phyloP scores from a whole-genome alignment of 1,140 invertebrate species.

The Lepidurus arcticus region DNA sequence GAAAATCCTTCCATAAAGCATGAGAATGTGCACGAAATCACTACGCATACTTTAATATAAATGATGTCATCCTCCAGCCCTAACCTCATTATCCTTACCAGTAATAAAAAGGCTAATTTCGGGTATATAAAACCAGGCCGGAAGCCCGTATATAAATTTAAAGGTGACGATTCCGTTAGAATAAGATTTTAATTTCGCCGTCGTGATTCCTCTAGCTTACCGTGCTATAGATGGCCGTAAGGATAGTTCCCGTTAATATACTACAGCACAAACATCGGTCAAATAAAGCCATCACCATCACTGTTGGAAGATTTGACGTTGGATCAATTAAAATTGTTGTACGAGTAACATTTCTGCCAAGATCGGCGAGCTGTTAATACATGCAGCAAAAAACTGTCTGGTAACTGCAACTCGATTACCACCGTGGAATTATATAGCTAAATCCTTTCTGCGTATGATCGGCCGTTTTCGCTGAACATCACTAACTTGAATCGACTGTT shows the following conservation, averaged over 20 bases:
- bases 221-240: slow-evolving; percentile 15
- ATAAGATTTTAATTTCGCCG: neutral
- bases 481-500: neutral
- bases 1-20: neutral
- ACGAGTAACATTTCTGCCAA: neutral
- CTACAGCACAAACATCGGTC: neutral
- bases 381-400: neutral
- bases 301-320: neutral
- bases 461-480: neutral
- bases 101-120: neutral
- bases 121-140: neutral
- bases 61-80: neutral
- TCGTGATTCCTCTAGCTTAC: neutral
- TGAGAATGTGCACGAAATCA: neutral
- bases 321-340: neutral
- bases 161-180: neutral
- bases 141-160: neutral
- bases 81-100: neutral
- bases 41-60: neutral
- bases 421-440: neutral
- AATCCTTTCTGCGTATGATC: neutral
- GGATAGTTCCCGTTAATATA: slow-evolving; percentile 7
- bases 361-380: no score
- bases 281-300: neutral
- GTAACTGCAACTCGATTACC: neutral